A percentile compares a stretch with the other conserved stretches of the same genome.
Conservation (phyloP, 2,888 invertebrate species). For the Arrhopalites spinosus region DNA sequence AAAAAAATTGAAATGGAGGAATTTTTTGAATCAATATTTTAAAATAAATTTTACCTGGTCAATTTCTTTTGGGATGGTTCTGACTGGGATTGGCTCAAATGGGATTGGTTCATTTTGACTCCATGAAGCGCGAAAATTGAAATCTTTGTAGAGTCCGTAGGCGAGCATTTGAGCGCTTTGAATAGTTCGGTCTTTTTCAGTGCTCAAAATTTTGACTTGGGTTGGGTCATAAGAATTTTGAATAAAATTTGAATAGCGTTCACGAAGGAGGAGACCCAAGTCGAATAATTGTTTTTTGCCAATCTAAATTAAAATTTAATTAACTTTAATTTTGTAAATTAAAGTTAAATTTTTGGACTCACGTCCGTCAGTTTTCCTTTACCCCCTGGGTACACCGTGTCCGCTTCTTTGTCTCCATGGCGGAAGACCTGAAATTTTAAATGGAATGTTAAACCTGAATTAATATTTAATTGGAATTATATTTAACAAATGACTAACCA, state of each 20-base stretch:
- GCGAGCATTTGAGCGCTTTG: not conserved
- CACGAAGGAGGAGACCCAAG: not conserved
- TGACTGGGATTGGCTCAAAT: not conserved
- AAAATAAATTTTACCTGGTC: not conserved
- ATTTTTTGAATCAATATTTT: not conserved
- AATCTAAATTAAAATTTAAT: no score
- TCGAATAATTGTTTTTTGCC: not conserved
- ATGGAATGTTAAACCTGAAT: no score
- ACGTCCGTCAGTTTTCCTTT: no score
- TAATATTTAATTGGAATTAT: no score
- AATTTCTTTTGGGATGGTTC: not conserved
- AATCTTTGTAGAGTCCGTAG: not conserved
- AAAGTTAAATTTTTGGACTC: no score
- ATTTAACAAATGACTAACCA: no score
- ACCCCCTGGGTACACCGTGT: no score
- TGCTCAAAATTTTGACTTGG: not conserved
- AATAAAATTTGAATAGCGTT: not conserved
- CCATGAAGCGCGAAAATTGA: not conserved
- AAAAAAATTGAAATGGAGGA: not conserved
- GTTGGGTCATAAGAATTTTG: not conserved
- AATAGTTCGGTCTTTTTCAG: not conserved
- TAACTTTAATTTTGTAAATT: no score
- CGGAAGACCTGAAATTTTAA: no score
- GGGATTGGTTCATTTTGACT: not conserved
- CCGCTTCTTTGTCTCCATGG: no score